Evolutionary conservation across 1,140 invertebrate species (phyloP), one percentile per base, ranked within the genome.

Genomic region (Drosophila takahashii): DNA sequence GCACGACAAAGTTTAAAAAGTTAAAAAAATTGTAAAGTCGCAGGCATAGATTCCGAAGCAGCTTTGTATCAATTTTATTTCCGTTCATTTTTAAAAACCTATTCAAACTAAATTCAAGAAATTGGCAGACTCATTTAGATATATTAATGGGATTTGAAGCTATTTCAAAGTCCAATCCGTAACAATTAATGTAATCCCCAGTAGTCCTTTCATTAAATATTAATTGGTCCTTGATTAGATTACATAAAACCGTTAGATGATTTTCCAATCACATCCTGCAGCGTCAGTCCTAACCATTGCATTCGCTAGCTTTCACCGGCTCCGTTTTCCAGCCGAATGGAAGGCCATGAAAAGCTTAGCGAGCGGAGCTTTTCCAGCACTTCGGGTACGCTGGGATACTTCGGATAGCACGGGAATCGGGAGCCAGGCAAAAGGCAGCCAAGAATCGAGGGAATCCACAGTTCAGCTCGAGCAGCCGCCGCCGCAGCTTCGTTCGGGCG

Each of bases 381-480:
- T 61, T 59, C 37, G 53, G 39, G 22, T 13, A 42, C 16, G n/a
- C 47, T 2, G 26, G 11, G 11, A 29, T 37, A 13, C 36, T 4
- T 58, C 58, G 58, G 51, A 29, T 37, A n/a, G 18, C 27, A 16
- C 8, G 4, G 36, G 54, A n/a, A 18, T 62, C 36, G 26, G 59
- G 16, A 26, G 50, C 37, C 37, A 22, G 45, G 32, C 34, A 47
- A 47, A 48, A 13, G 32, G 44, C 52, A 76, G 54, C n/a, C 27
- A 16, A 50, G 8, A 15, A n/a, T 16, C 56, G 52, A 27, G n/a
- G 51, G 34, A 4, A 15, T 11, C 27, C 67, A 78, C 81, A 86
- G 81, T 86, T 78, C 75, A 86, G 81, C 79, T 86, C 60, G 81
- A 86, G 83, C 83, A 78, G 83, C 83, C 56, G 54, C 59, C 75